phyloP scores from a whole-genome alignment of 2,113 vertebrate species.

The Coryphaenoides rupestris region DNA sequence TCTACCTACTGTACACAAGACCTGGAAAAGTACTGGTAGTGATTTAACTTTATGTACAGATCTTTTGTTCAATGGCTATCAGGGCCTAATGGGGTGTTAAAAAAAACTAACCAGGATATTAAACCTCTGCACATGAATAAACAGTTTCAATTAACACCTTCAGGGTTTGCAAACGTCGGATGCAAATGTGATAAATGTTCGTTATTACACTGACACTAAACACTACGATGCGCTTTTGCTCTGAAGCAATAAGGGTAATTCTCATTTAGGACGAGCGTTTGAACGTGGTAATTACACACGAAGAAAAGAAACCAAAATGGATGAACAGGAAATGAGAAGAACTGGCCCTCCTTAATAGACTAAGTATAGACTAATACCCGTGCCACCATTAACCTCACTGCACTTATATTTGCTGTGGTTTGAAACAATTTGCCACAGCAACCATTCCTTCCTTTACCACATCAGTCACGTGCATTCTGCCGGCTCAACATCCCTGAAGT shows the following conservation, averaged over 20 bases:
- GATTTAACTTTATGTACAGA: conserved; percentile 2
- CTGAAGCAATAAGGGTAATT: not conserved
- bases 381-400: conserved; percentile 19
- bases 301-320: conserved; percentile 6
- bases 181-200: too few relatives aligned
- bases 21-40: conserved; percentile 3
- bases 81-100: too few relatives aligned
- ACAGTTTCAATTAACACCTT: too few relatives aligned
- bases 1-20: conserved; percentile 12
- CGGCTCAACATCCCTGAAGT: conserved; percentile 44
- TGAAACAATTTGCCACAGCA: conserved; percentile 32
- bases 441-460: conserved; percentile 45
- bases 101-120: too few relatives aligned
- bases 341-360: conserved; percentile 9
- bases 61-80: conserved; percentile 3
- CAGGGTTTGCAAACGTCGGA: too few relatives aligned
- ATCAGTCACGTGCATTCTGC: conserved; percentile 12
- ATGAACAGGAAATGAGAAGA: conserved; percentile 11
- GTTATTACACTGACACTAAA: too few relatives aligned
- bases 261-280: too few relatives aligned
- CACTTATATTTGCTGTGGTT: conserved; percentile 29
- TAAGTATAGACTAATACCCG: not conserved
- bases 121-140: too few relatives aligned
- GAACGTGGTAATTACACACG: not conserved
- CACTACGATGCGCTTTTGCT: too few relatives aligned